Base-by-base conservation (phyloP, 1,140 invertebrate species). In the Cecropterus lyciades region DNA sequence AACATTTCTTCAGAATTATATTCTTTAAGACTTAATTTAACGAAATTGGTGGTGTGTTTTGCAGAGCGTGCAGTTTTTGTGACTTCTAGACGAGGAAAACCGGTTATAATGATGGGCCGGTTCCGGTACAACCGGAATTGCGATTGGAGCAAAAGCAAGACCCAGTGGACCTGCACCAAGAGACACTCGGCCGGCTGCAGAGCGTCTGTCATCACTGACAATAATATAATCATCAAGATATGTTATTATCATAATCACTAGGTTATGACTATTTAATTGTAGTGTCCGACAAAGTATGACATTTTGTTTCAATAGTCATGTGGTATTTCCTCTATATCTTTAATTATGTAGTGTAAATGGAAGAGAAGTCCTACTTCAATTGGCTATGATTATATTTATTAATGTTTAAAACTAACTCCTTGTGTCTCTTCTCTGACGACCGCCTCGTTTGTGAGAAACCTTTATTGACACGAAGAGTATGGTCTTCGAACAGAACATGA, bases 71-170 rank as follows among this genome's bases (percentile, higher is more conserved):
- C 55, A 0, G 33, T 57, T 10, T 62, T 66, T n/a, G 65, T 56
- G 3, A 20, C 64, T 4, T 81, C 81, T 13, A 72, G 68, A 24
- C 66, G 20, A 9, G 82, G 80, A 0, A 77, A 60, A 6, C 78
- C 78, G 0, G 72, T 79, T 0, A 66, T 84, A 0, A 17, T 62
- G 24, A 55, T 79, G 9, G 79, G 49, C 49, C 24, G 49, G 4
- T 52, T 65, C 8, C 57, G 65, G n/a, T 78, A 71, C 46, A 66
- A 70, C 13, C 52, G 52, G 30, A 53, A 65, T 14, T 51, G 20
- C 0, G 45, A 46, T 9, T 49, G 64, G 27, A 57, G 49, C 13
- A 27, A 60, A 1, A 51, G 45, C 6, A 63, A 57, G 37, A 14
- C 46, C 2, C 49, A 48, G 10, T 70, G 72, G 67, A 43, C 59